phyloP scores from a whole-genome alignment of 2,797 vertebrate species.

The Chanos chanos region DNA sequence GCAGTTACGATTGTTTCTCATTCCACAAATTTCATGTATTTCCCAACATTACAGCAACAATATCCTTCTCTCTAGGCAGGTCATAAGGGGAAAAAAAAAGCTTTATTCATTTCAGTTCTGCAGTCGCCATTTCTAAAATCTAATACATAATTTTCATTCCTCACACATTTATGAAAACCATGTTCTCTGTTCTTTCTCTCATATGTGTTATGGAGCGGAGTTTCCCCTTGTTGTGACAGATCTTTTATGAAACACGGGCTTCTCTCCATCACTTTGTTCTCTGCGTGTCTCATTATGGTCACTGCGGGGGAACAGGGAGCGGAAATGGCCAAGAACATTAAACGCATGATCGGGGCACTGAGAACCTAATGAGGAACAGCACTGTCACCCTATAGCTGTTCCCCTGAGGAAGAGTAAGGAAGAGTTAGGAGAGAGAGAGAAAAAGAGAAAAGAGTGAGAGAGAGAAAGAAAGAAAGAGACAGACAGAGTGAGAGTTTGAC shows the following conservation, averaged over 20 bases:
- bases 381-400: constrained; percentile 10
- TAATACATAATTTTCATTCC: not conserved
- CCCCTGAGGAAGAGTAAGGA: constrained; percentile 4
- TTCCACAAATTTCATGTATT: no score
- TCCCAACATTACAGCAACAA: no score
- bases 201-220: no score
- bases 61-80: no score
- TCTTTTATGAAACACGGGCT: constrained; percentile 8
- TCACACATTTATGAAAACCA: not conserved
- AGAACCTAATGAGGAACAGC: constrained; percentile 32
- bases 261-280: constrained; percentile 2
- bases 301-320: not conserved
- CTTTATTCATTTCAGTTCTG: no score
- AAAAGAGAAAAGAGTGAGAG: no score
- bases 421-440: constrained; percentile 29
- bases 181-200: not conserved
- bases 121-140: no score
- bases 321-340: constrained; percentile 13
- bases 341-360: constrained; percentile 19
- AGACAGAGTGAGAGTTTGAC: no score
- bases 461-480: no score
- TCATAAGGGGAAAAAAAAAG: no score
- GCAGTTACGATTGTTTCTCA: not conserved
- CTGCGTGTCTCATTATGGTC: not conserved
- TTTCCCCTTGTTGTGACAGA: constrained; percentile 1